phyloP scores from a whole-genome alignment of 2,797 vertebrate genomes.

The Scarus forsteni region DNA sequence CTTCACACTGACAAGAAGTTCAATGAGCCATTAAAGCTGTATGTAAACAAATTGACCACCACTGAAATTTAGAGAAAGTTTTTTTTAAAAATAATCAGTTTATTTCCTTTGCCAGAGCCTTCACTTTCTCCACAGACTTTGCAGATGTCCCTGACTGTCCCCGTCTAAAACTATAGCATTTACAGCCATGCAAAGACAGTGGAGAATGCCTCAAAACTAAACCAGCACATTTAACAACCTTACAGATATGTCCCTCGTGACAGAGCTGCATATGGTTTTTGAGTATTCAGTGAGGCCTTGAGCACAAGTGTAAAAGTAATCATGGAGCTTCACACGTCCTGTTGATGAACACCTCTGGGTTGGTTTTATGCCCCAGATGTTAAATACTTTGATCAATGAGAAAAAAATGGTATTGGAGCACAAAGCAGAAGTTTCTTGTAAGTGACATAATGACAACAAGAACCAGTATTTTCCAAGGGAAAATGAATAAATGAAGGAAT shows the following conservation, averaged over 20 bases:
- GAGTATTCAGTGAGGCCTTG: conserved; percentile 1
- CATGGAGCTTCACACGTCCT: conserved; percentile 24
- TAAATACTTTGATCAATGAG: background rate
- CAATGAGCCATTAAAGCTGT: too few species aligned
- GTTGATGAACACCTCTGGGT: conserved; percentile 26
- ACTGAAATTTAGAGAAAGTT: too few species aligned
- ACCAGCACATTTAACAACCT: too few species aligned
- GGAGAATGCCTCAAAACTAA: too few species aligned
- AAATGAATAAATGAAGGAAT: conserved; percentile 13
- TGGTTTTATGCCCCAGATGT: conserved; percentile 14
- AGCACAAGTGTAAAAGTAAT: conserved; percentile 27
- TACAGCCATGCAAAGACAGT: too few species aligned
- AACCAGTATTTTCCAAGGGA: conserved; percentile 22
- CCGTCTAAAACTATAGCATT: too few species aligned
- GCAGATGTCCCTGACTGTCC: too few species aligned
- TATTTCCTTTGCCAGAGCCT: too few species aligned
- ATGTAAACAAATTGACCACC: background rate
- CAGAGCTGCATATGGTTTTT: too few species aligned
- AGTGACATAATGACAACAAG: conserved; percentile 2
- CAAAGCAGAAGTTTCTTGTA: conserved; percentile 16
- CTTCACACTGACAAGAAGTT: too few species aligned
- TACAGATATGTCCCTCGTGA: too few species aligned
- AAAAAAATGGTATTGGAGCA: conserved; percentile 7
- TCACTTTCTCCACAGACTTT: background rate
- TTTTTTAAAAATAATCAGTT: too few species aligned